phyloP scores from a whole-genome alignment of 53 echinoderm and acorn worm species.

The Temnopleurus reevesii region DNA sequence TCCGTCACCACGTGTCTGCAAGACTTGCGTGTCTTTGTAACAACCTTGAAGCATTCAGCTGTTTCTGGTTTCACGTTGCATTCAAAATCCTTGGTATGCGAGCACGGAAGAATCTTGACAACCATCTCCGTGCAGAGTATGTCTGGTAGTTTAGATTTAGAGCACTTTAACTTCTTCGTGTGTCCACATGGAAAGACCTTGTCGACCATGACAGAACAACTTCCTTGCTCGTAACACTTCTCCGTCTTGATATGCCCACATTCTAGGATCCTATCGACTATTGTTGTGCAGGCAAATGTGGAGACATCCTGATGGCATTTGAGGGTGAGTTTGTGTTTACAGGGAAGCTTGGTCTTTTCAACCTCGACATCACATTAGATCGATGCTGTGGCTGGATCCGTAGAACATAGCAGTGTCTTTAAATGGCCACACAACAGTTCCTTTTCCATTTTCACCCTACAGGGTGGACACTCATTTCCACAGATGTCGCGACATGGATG shows the following conservation, averaged over 20 bases:
- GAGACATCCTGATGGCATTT: background rate
- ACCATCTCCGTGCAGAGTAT: slow-evolving; percentile 41
- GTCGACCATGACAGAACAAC: background rate
- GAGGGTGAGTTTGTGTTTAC: background rate
- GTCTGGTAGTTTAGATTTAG: background rate
- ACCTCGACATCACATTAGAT: slow-evolving; percentile 45
- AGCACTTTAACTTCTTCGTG: background rate
- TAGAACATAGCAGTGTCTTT: slow-evolving; percentile 35
- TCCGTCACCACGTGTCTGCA: slow-evolving; percentile 9
- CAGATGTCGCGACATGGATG: slow-evolving; percentile 67
- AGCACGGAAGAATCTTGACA: slow-evolving; percentile 63
- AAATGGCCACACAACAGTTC: slow-evolving; percentile 68
- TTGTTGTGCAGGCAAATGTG: background rate
- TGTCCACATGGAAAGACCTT: slow-evolving; percentile 28
- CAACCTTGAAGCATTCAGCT: slow-evolving; percentile 53
- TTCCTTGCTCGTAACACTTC: background rate
- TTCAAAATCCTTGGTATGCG: slow-evolving; percentile 55
- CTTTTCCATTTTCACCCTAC: slow-evolving; percentile 30
- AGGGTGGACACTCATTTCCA: slow-evolving; percentile 55
- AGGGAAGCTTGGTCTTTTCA: slow-evolving; percentile 31
- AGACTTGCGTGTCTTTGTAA: slow-evolving; percentile 13
- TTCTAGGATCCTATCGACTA: background rate
- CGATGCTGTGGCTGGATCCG: background rate
- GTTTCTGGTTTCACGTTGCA: background rate
- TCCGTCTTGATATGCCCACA: slow-evolving; percentile 23